Evolutionary conservation across 2,113 vertebrate genomes (phyloP).

Genomic region (Solenodon paradoxus): DNA sequence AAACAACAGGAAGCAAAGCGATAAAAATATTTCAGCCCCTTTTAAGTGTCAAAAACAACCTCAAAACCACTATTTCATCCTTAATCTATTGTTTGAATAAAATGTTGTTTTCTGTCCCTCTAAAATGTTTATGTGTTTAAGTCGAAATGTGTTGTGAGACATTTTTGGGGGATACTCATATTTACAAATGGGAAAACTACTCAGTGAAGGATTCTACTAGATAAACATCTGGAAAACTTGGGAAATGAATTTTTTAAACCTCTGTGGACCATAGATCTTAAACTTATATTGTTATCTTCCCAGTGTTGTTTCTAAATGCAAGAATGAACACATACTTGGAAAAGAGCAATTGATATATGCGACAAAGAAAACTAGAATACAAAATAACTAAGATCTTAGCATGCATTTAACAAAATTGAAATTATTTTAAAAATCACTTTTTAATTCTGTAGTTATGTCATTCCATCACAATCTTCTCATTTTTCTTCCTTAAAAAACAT

Average conservation of each 20-base stretch:
- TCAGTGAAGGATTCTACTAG: constrained; percentile 52
- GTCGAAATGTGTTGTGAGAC: constrained; percentile 35
- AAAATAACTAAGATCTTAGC: constrained; percentile 26
- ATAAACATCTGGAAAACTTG: constrained; percentile 52
- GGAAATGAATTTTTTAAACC: constrained; percentile 66
- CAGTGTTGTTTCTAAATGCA: constrained; percentile 58
- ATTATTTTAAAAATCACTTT: neutral
- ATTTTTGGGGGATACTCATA: constrained; percentile 33
- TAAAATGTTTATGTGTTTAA: constrained; percentile 56
- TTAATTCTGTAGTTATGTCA: neutral
- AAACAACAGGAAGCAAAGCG: constrained; percentile 57
- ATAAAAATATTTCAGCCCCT: constrained; percentile 70
- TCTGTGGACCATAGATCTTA: constrained; percentile 38
- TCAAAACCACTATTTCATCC: constrained; percentile 65
- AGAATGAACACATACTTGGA: constrained; percentile 35
- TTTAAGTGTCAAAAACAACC: constrained; percentile 73
- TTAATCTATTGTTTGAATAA: constrained; percentile 65
- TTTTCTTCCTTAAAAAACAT: neutral
- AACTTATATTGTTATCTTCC: constrained; percentile 21
- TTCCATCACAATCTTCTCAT: neutral
- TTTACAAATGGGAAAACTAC: constrained; percentile 26
- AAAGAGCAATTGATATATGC: neutral
- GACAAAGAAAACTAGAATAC: neutral
- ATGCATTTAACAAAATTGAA: neutral
- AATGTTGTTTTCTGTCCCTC: constrained; percentile 64